A percentile compares a stretch with the other conserved stretches of the same genome.
Conservation (phyloP, 2,797 vertebrate genomes). For the Betta splendens region DNA sequence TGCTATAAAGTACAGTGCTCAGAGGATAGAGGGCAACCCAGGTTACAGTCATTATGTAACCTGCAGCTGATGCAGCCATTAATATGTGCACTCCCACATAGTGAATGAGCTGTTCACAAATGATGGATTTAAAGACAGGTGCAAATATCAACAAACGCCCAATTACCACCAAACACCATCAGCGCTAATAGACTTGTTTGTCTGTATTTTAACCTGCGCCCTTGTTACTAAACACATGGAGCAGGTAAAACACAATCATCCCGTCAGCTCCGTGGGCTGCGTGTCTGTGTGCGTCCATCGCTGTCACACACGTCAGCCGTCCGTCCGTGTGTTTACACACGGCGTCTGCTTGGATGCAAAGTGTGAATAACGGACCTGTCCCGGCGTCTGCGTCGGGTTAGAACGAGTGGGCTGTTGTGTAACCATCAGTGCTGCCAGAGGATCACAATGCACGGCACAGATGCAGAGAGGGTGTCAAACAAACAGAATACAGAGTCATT, state of each 20-base stretch:
- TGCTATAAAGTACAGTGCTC: conserved; percentile 19
- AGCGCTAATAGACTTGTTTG: conserved; percentile 57
- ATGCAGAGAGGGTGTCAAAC: conserved; percentile 78
- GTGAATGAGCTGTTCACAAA: conserved; percentile 34
- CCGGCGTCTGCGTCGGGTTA: conserved; percentile 50
- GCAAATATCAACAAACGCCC: conserved; percentile 40
- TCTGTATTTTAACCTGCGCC: conserved; percentile 59
- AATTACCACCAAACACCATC: conserved; percentile 43
- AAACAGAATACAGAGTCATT: conserved; percentile 72
- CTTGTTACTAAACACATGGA: conserved; percentile 49
- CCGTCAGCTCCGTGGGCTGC: conserved; percentile 10
- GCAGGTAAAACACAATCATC: conserved; percentile 28
- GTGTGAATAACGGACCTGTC: conserved; percentile 66
- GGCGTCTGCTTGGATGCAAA: conserved; percentile 33
- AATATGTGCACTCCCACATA: conserved; percentile 49
- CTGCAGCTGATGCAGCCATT: conserved; percentile 29
- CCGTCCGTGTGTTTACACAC: conserved; percentile 24
- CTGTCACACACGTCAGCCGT: background rate
- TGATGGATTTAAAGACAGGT: conserved; percentile 40
- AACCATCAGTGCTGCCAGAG: conserved; percentile 63
- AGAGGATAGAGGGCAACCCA: conserved; percentile 19
- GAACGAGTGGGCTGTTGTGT: conserved; percentile 62
- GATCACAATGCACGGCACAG: conserved; percentile 77
- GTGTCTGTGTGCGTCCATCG: conserved; percentile 15
- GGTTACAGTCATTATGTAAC: conserved; percentile 56